Percentiles rank a stretch among this genome's conserved stretches.
Conservation (phyloP, 2,888 invertebrate species). For the Agrochola lota region DNA sequence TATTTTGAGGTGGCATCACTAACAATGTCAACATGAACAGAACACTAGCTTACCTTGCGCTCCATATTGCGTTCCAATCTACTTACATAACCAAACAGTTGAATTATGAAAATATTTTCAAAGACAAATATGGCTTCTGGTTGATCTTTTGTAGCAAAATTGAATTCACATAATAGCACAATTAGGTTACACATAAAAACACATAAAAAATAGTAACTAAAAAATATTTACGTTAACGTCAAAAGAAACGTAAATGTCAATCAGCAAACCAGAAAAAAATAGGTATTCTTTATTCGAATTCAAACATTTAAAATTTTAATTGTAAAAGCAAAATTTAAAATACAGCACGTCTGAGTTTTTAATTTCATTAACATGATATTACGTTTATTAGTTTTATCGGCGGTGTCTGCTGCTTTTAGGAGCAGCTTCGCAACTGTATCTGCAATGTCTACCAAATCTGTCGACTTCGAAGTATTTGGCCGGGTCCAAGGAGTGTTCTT, state of each 20-base stretch:
- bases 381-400: slow-evolving; percentile 75
- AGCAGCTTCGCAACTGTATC: slow-evolving; percentile 63
- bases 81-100: background rate
- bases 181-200: background rate
- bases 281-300: background rate
- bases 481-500: slow-evolving; percentile 92
- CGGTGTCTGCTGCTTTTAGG: slow-evolving; percentile 70
- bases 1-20: slow-evolving; percentile 1
- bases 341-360: background rate
- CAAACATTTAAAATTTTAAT: background rate
- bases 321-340: background rate
- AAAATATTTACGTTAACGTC: background rate
- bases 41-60: slow-evolving; percentile 5
- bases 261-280: background rate
- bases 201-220: background rate
- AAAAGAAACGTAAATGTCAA: slow-evolving; percentile 51
- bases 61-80: slow-evolving; percentile 23
- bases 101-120: background rate
- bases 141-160: background rate
- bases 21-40: slow-evolving; percentile 9
- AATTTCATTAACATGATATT: slow-evolving; percentile 68
- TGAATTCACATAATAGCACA: no score
- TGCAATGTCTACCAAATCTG: slow-evolving; percentile 75
- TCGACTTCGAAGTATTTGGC: slow-evolving; percentile 92
- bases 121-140: background rate